Evolutionary conservation across 2,888 invertebrate species (phyloP).

Genomic region (Strigamia transsilvanica): DNA sequence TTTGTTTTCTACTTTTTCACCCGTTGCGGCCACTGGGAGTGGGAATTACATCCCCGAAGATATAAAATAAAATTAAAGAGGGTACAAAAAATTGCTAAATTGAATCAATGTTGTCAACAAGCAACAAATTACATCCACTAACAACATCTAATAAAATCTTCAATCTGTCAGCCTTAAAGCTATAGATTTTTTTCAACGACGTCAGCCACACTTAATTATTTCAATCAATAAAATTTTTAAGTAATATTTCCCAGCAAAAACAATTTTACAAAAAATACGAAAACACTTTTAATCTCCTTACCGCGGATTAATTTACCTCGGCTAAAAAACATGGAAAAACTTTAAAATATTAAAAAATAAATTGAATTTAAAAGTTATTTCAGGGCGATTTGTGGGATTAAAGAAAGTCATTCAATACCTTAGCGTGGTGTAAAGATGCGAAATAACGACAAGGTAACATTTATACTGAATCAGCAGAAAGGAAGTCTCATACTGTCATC

Average conservation of each 20-base stretch:
- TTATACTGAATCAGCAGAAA: slow-evolving; percentile 34
- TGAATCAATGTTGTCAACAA: slow-evolving; percentile 48
- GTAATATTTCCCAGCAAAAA: not conserved
- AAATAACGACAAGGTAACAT: slow-evolving; percentile 37
- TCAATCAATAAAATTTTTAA: slow-evolving; percentile 41
- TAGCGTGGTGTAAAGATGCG: slow-evolving; percentile 44
- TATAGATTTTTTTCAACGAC: slow-evolving; percentile 13
- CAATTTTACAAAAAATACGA: too few relatives aligned
- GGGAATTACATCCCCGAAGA: slow-evolving; percentile 28
- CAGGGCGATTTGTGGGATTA: not conserved
- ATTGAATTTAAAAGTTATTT: not conserved
- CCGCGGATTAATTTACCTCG: not conserved
- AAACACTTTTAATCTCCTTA: not conserved
- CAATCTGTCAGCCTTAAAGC: slow-evolving; percentile 44
- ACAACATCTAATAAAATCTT: slow-evolving; percentile 43
- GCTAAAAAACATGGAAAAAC: not conserved
- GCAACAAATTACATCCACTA: slow-evolving; percentile 46
- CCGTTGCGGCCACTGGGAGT: not conserved
- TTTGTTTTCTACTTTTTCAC: not conserved
- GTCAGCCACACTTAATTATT: slow-evolving; percentile 23
- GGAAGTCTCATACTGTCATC: slow-evolving; percentile 44
- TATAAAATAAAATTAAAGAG: slow-evolving; percentile 12
- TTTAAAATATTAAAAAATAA: not conserved
- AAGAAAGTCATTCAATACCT: not conserved
- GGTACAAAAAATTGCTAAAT: slow-evolving; percentile 12